Conservation (phyloP, 2,888 invertebrate genomes). For the Phlogophora meticulosa region DNA sequence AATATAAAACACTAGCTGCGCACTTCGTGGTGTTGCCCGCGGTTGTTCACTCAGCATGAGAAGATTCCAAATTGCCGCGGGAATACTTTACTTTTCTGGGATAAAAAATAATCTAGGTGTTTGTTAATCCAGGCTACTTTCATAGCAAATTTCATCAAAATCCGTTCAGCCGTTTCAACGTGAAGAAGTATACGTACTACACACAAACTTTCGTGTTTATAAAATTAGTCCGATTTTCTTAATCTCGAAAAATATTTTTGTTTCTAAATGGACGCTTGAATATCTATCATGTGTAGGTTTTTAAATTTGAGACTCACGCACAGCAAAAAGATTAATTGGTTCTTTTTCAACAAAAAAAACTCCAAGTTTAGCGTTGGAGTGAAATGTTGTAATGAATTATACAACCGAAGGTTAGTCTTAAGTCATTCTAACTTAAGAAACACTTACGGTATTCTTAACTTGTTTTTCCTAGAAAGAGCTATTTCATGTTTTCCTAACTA, state of each 20-base stretch:
- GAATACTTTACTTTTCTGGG: no score
- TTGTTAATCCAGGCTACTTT: no score
- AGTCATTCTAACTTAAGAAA: slow-evolving; percentile 14
- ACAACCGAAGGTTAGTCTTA: slow-evolving; percentile 15
- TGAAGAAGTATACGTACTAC: no score
- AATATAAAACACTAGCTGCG: no score
- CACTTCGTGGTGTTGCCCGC: no score
- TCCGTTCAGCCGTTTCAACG: no score
- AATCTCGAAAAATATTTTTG: neutral
- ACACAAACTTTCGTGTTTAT: no score
- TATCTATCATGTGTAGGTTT: neutral
- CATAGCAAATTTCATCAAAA: no score
- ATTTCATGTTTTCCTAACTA: neutral
- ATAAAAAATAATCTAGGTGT: no score
- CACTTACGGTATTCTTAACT: slow-evolving; percentile 1
- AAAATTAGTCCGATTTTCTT: no score
- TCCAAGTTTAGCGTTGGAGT: slow-evolving; percentile 1
- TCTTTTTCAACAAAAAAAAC: neutral
- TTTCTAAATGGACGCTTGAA: neutral
- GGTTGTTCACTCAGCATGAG: no score
- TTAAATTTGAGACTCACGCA: neutral
- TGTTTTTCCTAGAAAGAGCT: slow-evolving; percentile 2
- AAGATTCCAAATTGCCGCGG: no score
- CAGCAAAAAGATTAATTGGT: slow-evolving; percentile 4
- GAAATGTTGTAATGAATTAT: neutral